Evolutionary conservation across 2,797 vertebrate genomes (phyloP).

Genomic region (Tenualosa ilisha): DNA sequence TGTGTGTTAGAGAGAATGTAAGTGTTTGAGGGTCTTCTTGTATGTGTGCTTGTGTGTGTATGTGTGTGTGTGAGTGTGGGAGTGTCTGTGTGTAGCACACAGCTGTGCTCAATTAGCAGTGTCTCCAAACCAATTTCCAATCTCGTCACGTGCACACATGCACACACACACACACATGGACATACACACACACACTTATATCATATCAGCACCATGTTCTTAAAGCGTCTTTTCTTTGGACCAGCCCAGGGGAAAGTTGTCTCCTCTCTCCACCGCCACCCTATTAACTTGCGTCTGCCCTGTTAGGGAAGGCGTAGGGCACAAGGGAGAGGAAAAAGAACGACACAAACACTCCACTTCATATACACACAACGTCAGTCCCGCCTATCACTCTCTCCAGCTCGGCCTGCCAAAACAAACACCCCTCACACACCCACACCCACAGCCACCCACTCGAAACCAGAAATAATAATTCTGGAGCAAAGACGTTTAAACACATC

Average conservation of each 20-base stretch:
- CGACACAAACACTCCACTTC: constrained; percentile 19
- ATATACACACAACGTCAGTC: not conserved
- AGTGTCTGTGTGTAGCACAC: constrained; percentile 64
- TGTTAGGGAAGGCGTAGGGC: constrained; percentile 23
- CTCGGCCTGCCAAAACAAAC: constrained; percentile 2
- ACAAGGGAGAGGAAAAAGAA: constrained; percentile 31
- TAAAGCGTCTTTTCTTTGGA: constrained; percentile 36
- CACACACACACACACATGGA: not conserved
- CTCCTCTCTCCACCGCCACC: constrained; percentile 39
- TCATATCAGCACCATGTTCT: not conserved
- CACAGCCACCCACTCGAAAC: not conserved
- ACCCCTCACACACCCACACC: not conserved
- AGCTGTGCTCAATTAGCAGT: constrained; percentile 73
- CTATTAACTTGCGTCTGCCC: constrained; percentile 28
- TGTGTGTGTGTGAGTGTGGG: constrained; percentile 47
- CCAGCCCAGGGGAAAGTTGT: constrained; percentile 35
- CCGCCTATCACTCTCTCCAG: not conserved
- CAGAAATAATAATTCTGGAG: not conserved
- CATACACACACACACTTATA: not conserved
- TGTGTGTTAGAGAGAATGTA: not conserved
- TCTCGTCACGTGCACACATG: constrained; percentile 39
- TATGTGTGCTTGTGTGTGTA: constrained; percentile 43
- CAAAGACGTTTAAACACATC: not conserved
- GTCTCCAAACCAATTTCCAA: constrained; percentile 62
- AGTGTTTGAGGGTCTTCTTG: constrained; percentile 10